Base-by-base conservation (phyloP, 2,888 invertebrate genomes). In the Pterostichus niger region DNA sequence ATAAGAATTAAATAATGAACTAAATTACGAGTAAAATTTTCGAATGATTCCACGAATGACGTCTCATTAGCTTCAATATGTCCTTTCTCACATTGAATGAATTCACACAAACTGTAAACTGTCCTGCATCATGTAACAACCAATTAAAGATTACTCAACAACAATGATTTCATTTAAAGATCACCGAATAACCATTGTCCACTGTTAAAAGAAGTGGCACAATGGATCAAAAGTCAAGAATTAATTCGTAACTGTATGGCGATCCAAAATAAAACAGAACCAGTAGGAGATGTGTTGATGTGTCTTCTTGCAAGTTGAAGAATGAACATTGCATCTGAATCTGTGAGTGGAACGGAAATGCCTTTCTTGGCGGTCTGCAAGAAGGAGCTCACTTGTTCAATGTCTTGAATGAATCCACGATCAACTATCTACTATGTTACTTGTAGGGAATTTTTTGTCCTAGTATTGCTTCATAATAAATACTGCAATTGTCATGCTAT, bases 281-380 rank as follows among this genome's bases (percentile, higher is more conserved):
- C 15, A 6, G 17, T 56, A 52, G 6, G 2, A 10, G n/a, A 24
- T 24, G 24, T 49, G 6, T 13, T 49, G 49, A 6, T n/a, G 40
- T 52, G n/a, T 52, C n/a, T n/a, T 52, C n/a, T 52, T 9, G 10
- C 56, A 13, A 56, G 13, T 56, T n/a, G 17, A 24, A n/a, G 56
- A 17, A 56, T 9, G 6, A 59, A 17, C 59, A 31, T 64, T 35
- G 35, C 7, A n/a, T 35, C 35, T 56, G 6, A 24, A 56, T 56
- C 56, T 64, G 15, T 64, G 40, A 75, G 75, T 75, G 17, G 75
- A 75, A 75, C 75, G 75, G 75, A 75, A 75, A 75, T 75, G 33
- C 75, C 75, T 75, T 75, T 75, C 75, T 49, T 75, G 75, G 49
- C 40, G 10, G 24, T 24, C 11, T 24, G 24, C 24, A 24, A 24